Evolutionary conservation across 2,888 invertebrate species (phyloP).

Genomic region (Eilema depressum): DNA sequence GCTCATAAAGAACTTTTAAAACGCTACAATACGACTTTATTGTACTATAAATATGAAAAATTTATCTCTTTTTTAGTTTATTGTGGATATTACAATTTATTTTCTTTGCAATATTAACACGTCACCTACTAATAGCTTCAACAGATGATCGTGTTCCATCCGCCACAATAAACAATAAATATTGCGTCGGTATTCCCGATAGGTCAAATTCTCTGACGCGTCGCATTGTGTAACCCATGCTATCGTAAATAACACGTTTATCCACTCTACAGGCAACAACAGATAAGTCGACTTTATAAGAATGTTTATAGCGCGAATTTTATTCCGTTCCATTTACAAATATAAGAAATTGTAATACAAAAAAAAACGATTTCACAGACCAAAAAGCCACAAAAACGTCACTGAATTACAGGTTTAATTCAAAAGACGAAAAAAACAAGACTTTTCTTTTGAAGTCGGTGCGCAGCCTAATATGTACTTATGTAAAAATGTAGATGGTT

Average conservation of each 20-base stretch:
- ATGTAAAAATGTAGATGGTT: too few species aligned
- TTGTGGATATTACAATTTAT: too few species aligned
- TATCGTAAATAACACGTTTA: background rate
- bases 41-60: background rate
- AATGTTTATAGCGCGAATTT: background rate
- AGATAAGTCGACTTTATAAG: background rate
- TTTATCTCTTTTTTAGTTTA: background rate
- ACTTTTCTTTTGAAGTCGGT: too few species aligned
- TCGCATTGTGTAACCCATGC: background rate
- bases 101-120: background rate
- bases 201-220: background rate
- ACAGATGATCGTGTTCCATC: background rate
- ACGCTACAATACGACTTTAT: background rate
- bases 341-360: too few species aligned
- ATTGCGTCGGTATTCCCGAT: background rate
- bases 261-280: background rate
- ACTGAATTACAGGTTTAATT: too few species aligned
- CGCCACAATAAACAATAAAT: background rate
- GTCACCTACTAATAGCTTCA: background rate
- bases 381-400: too few species aligned
- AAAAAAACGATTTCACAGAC: too few species aligned
- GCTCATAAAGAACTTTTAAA: background rate
- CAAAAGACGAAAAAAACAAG: too few species aligned
- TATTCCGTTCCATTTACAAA: too few species aligned
- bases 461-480: too few species aligned